Base-by-base conservation (phyloP, 2,888 invertebrate species). In the Subacronicta megacephala region DNA sequence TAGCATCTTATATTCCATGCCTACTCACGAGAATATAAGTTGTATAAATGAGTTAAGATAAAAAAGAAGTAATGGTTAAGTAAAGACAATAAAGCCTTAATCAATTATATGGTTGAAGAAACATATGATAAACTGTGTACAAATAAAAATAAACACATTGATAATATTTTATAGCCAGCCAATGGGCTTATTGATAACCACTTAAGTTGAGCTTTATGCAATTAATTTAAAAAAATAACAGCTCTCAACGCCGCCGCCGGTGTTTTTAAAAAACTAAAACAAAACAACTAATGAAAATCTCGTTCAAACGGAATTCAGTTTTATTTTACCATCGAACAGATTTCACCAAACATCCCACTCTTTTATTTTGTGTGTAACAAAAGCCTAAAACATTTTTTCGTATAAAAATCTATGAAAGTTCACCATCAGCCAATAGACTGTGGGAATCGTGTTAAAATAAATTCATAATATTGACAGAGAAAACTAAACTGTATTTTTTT, bases 291-390 rank as follows among this genome's bases (percentile, higher is more conserved):
- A 53, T 46, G 37, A 69, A 66, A 66, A 57, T 35, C 38, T 26
- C 52, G 36, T 35, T 46, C 33, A 47, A 29, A 12, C 6, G 43
- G 13, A 56, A 57, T 42, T 13, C 12, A 33, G 40, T 47, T 66
- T 58, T 52, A 69, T 69, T 63, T 69, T 62, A 41, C 1, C 23
- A 44, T 37, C 18, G 46, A 58, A 57, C 58, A 57, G 46, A 63
- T 63, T 31, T 33, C 26, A 13, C 5, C 63, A 51, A 63, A 58
- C 29, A 52, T 52, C 38, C 16, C 20, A 29, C 38, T 33, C 13
- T 40, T 43, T 68, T 51, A 68, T 62, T 62, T 47, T 57, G 46
- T 36, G 9, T 7, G 23, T 43, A 63, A 51, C 50, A 62, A 62
- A 44, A 35, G n/a, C n/a, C 47, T 42, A 31, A 66, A 61, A 66